Base-by-base conservation (phyloP, 1,140 invertebrate genomes). In the Caenorhabditis elegans region DNA sequence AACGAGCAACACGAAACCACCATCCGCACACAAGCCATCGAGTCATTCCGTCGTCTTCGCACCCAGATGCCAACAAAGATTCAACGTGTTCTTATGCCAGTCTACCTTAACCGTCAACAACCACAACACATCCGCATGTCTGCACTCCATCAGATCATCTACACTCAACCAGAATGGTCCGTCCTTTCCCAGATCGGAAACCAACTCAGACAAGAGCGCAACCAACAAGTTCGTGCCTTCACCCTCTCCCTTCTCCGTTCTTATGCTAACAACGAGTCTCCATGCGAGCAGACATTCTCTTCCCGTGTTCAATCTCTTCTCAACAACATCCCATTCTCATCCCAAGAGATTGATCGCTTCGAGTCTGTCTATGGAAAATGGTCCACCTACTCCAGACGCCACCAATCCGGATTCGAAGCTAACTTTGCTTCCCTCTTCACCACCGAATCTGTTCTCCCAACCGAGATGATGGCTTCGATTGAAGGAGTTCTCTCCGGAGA, bases 51-150 rank as follows among this genome's bases (percentile, higher is more conserved):
- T 36, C 83, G 85, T 48, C 82, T 88, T 22, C 60, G 84, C 26
- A 46, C 48, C 47, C 22, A 79, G 34, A 87, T 88, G 83, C 88
- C 88, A 31, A 39, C 39, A 6, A 87, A 82, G 78, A 83, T 88
- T 26, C 88, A 89, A 49, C 31, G 36, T 43, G 77, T 89, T 46
- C 78, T 87, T 39, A 17, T 88, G 77, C 87, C 87, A 36, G 48
- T 88, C 76, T 89, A 85, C 86, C 49, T 78, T 26, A 89, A 89
- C 84, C 82, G 39, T 65, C 49, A 83, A 48, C 87, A 89, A 77
- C 43, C 79, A 28, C 82, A 82, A 49, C 84, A 89, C 47, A 70
- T 88, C 34, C 86, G 87, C 3, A 89, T 88, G 48, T 49, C 78
- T 49, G 87, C 87, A 36, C 76, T 87, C 39, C 43, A 85, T 80